Evolutionary conservation across 2,113 vertebrate genomes (phyloP), one percentile per base, ranked within the genome.

Genomic region (Prionailurus bengalensis): DNA sequence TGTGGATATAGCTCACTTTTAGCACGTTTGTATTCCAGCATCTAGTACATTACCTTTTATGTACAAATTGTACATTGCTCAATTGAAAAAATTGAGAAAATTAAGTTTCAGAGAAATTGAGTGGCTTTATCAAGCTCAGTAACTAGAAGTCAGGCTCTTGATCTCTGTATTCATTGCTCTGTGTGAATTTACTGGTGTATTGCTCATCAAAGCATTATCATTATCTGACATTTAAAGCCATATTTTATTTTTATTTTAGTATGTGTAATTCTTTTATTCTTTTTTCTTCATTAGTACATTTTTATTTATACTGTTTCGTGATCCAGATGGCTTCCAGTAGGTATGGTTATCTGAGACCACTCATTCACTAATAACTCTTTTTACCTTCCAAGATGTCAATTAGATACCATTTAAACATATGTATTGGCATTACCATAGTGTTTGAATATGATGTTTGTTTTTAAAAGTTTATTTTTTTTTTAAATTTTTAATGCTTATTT

Each of bases 271-370:
- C 25, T 31, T 88, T 65, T 80, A 58, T 58, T 74, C 58, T 87
- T 78, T 45, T 74, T 90, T 68, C 39, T 73, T 89, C 33, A 55
- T 65, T 86, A 55, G 12, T 90, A 48, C 21, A 19, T 79, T 90
- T 92, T 97, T 82, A 82, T 66, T 89, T 82, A 84, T 53, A 78
- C 9, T 87, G 25, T 83, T 66, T 95, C 4, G 8, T 84, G 70
- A 73, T 74, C 39, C 42, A 87, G 3, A 55, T 51, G 71, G n/a
- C 23, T 94, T 70, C 21, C 93, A 39, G 25, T 93, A 73, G 7
- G 3, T 95, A 45, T 55, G 45, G 53, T 78, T 83, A 84, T 66
- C 9, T 84, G 42, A 88, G 79, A 53, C 33, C 23, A 70, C 33
- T 86, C 10, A 31, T 42, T 94, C 16, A 36, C 42, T 91, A 31